Evolutionary conservation across 2,113 vertebrate genomes (phyloP), one percentile per base, ranked within the genome.

Genomic region (Paradoxurus hermaphroditus): DNA sequence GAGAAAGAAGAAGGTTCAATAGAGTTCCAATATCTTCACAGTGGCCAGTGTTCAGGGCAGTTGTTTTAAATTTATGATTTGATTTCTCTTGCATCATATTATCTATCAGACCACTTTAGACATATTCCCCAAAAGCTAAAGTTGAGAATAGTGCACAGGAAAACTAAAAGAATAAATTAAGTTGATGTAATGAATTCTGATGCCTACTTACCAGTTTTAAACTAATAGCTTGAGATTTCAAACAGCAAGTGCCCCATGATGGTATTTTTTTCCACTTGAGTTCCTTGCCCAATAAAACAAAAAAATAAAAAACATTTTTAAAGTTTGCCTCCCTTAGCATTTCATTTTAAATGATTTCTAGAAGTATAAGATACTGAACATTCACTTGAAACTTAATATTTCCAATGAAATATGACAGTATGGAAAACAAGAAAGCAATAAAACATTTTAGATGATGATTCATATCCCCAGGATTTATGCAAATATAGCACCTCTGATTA

Each of bases 361-460:
- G 25, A 90, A 81, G 75, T 91, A 0, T 78, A 91, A 96, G 4
- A 63, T 77, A 39, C 12, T 95, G 53, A 84, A 92, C 90, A 86
- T 36, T 49, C 39, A 59, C 86, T 96, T 94, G 78, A 92, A 85
- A 56, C 27, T 86, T 41, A 68, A 27, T 65, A 41, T 95, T 98
- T 53, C 53, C 51, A 68, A 65, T 91, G 85, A 91, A 96, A 93
- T 25, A 0, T 67, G 65, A 85, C 27, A 81, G 67, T 63, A 39
- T 4, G 1, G 34, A 56, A 94, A 91, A 84, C 6, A 62, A n/a
- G 19, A 51, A 96, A 92, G 90, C 90, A 95, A 53, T 68, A 41
- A 44, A 96, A 85, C 21, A 96, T 92, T 91, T 95, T 96, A 72
- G 13, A 59, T 9, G 1, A 89, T 97, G 75, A 97, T 77, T 98